Percentiles rank a stretch among this genome's conserved stretches.
Evolutionary conservation across 2,888 invertebrate species (phyloP).

Genomic region (Rotaria socialis): DNA sequence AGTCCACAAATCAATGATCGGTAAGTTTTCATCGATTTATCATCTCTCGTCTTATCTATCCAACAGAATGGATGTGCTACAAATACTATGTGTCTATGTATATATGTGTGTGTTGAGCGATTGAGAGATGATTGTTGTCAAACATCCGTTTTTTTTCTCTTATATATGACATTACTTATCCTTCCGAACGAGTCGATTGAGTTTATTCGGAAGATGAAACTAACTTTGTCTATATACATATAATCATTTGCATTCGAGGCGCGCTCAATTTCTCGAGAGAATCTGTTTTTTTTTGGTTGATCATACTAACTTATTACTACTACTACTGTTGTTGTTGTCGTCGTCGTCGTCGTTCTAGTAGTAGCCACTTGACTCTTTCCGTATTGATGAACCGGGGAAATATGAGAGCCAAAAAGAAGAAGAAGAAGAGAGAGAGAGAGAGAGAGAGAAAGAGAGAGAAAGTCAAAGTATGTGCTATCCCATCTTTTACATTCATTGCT

Average conservation of each 20-base stretch:
- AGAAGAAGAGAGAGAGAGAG: neutral
- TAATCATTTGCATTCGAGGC: constrained; percentile 3
- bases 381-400: neutral
- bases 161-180: neutral
- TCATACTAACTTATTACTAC: neutral
- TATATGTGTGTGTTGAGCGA: constrained; percentile 23
- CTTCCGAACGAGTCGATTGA: constrained; percentile 26
- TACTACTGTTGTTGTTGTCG: neutral
- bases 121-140: constrained; percentile 17
- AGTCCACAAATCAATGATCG: constrained; percentile 16
- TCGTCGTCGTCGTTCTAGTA: neutral
- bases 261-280: constrained; percentile 9
- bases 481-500: neutral
- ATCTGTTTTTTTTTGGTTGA: neutral
- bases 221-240: neutral
- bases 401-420: neutral
- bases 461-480: neutral
- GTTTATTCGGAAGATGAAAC: constrained; percentile 16
- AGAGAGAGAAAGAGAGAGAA: neutral
- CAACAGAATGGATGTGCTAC: neutral
- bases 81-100: neutral
- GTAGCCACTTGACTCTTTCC: neutral
- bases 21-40: constrained; percentile 30
- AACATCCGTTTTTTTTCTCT: neutral
- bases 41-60: neutral